phyloP scores from a whole-genome alignment of 2,888 invertebrate species.

The Tuberolachnus salignus region DNA sequence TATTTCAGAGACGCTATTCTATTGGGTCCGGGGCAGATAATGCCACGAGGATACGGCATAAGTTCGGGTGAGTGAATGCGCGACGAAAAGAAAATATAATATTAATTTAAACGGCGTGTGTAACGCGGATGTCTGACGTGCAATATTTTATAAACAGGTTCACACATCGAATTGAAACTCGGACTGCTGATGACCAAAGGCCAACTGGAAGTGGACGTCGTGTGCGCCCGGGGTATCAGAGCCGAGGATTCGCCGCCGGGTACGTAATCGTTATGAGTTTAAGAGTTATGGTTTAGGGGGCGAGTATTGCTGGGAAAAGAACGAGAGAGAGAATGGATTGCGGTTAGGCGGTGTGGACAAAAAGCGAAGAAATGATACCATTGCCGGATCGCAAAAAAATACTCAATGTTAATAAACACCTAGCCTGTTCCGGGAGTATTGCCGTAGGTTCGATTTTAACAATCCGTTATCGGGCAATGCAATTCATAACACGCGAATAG shows the following conservation, averaged over 20 bases:
- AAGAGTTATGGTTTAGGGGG: too few relatives aligned
- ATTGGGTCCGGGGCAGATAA: constrained; percentile 81
- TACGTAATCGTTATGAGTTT: constrained; percentile 61
- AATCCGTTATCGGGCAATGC: too few relatives aligned
- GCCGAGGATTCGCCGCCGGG: constrained; percentile 74
- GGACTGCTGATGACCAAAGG: constrained; percentile 90
- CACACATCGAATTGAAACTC: constrained; percentile 82
- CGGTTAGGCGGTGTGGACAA: too few relatives aligned
- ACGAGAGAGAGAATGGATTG: too few relatives aligned
- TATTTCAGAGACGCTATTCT: constrained; percentile 58
- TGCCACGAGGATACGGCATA: constrained; percentile 76
- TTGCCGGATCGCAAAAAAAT: too few relatives aligned
- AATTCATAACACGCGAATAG: not conserved
- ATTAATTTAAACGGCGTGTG: not conserved
- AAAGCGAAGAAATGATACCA: too few relatives aligned
- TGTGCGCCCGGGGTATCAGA: constrained; percentile 74
- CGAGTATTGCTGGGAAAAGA: too few relatives aligned
- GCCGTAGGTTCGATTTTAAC: too few relatives aligned
- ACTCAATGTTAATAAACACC: too few relatives aligned
- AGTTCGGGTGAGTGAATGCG: constrained; percentile 62
- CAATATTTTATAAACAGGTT: constrained; percentile 64
- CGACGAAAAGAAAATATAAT: not conserved
- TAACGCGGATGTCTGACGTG: not conserved
- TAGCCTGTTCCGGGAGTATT: too few relatives aligned
- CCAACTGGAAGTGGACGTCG: constrained; percentile 86